Conservation (phyloP, 2,797 vertebrate species). For the Acipenser transmontanus region DNA sequence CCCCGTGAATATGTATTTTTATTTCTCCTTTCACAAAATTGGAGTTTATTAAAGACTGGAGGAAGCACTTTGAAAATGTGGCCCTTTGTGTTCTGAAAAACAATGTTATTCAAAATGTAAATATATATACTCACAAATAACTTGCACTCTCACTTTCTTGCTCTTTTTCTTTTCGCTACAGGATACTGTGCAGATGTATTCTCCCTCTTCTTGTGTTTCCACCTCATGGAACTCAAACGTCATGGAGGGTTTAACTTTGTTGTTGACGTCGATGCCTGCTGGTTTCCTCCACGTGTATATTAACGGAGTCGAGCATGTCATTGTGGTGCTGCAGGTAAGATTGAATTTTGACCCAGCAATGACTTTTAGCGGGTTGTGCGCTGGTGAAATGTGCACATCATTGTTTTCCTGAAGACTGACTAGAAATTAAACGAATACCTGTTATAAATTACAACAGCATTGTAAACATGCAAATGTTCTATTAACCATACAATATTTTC, state of each 20-base stretch:
- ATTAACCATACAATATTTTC: no score
- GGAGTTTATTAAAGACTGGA: no score
- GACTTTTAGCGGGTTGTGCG: neutral
- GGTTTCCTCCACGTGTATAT: neutral
- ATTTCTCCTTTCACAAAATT: no score
- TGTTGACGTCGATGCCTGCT: neutral
- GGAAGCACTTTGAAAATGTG: no score
- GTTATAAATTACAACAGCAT: no score
- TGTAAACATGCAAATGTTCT: no score
- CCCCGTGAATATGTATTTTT: no score
- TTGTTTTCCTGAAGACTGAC: neutral
- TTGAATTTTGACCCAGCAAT: neutral
- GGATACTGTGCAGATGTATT: neutral
- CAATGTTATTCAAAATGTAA: neutral
- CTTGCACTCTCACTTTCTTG: neutral
- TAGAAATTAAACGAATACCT: neutral
- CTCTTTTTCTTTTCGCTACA: neutral
- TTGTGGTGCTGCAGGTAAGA: neutral
- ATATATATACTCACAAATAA: constrained; percentile 1
- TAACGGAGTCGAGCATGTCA: neutral
- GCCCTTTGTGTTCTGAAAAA: no score
- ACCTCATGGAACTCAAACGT: neutral
- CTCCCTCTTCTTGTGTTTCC: neutral
- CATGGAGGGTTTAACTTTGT: no score
- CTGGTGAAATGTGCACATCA: neutral